phyloP scores from a whole-genome alignment of 2,888 invertebrate genomes.

The Priocnemis perturbator region DNA sequence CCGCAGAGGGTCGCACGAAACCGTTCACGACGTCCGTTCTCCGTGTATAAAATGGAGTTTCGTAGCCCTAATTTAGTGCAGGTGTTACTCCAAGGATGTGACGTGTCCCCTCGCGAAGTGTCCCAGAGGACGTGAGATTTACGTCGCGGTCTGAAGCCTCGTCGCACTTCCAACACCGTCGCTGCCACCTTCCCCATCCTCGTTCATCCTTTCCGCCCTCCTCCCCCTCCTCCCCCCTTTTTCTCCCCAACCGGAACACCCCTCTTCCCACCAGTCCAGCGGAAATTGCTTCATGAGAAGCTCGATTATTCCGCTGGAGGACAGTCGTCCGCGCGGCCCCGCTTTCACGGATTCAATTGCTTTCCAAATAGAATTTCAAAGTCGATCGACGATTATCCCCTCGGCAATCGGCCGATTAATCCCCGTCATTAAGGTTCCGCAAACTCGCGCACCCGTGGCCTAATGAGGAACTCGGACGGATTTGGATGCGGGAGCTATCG shows the following conservation, averaged over 20 bases:
- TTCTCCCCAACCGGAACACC: conserved; percentile 2
- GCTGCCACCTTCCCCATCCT: conserved; percentile 6
- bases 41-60: conserved; percentile 56
- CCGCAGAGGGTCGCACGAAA: conserved; percentile 23
- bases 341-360: not conserved
- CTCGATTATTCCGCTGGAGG: conserved; percentile 31
- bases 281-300: conserved; percentile 36
- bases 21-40: conserved; percentile 36
- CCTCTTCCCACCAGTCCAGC: conserved; percentile 7
- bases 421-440: no score
- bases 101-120: conserved; percentile 38
- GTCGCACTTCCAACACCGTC: not conserved
- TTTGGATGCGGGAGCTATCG: no score
- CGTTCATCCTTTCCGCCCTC: not conserved
- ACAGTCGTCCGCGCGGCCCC: not conserved
- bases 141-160: conserved; percentile 35
- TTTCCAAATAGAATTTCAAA: conserved; percentile 4
- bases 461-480: no score
- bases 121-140: conserved; percentile 50
- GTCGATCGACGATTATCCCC: conserved; percentile 4
- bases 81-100: conserved; percentile 53
- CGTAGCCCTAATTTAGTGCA: conserved; percentile 63
- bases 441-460: no score
- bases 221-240: conserved; percentile 21
- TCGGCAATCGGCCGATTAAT: no score